A percentile compares a stretch with the other conserved stretches of the same genome.
phyloP scores from a whole-genome alignment of 53 echinoderm and acorn worm species.

The Henricia sp. region DNA sequence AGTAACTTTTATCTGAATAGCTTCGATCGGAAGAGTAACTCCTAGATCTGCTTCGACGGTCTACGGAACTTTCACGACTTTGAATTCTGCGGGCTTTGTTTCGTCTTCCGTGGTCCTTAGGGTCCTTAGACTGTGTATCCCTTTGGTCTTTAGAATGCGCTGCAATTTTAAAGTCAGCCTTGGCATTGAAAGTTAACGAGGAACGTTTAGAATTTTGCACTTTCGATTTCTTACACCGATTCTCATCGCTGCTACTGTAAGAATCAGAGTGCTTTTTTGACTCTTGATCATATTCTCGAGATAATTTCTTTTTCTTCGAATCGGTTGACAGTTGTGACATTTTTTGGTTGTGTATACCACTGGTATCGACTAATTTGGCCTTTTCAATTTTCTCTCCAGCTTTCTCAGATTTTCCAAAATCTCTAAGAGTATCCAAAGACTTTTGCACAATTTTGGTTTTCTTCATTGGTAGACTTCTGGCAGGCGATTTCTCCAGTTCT shows the following conservation, averaged over 20 bases:
- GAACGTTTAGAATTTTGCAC: not conserved
- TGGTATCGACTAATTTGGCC: not conserved
- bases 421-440: not conserved
- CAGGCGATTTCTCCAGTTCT: not conserved
- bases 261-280: not conserved
- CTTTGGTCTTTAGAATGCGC: no score
- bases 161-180: no score
- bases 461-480: not conserved
- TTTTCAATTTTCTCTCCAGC: not conserved
- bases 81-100: not conserved
- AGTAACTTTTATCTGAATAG: conserved; percentile 27
- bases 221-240: conserved; percentile 1
- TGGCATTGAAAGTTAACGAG: no score
- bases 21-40: conserved; percentile 32
- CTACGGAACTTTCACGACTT: not conserved
- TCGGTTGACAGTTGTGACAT: conserved; percentile 10
- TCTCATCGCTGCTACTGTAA: conserved; percentile 19
- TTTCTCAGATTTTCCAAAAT: not conserved
- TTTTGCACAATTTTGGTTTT: not conserved
- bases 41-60: conserved; percentile 22
- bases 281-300: not conserved
- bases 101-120: not conserved
- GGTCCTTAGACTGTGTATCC: not conserved
- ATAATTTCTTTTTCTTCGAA: not conserved
- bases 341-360: not conserved